These are phyloP conservation scores for Aleiodes leptofemur DNA, from an alignment of 2,888 invertebrate species.

Conservation along the genomic window DNA sequence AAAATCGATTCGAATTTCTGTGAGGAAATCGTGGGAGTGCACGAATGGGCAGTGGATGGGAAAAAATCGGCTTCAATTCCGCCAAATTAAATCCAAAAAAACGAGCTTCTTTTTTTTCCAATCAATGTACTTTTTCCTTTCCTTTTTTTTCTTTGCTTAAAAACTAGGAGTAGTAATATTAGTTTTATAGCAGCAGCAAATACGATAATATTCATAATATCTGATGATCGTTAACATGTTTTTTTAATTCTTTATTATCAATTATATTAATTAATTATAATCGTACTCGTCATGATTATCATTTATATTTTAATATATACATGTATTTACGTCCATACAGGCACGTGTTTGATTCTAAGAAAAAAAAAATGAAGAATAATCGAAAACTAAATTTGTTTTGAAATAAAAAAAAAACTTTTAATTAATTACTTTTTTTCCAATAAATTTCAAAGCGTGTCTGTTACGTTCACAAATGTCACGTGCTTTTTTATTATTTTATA, in stretches of 20 bases:
- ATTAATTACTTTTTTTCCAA: constrained; percentile 51
- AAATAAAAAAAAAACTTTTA: background rate
- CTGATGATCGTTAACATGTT: constrained; percentile 40
- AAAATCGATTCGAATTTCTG: constrained; percentile 44
- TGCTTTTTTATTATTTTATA: constrained; percentile 2
- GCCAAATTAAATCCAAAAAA: constrained; percentile 10
- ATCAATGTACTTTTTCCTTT: constrained; percentile 60
- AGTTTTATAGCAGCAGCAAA: constrained; percentile 62
- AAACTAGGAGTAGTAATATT: constrained; percentile 65
- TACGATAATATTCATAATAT: constrained; percentile 61
- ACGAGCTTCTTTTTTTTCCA: constrained; percentile 51
- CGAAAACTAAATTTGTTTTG: background rate
- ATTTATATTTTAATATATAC: constrained; percentile 60
- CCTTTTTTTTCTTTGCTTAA: constrained; percentile 57
- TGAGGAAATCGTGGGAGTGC: constrained; percentile 16
- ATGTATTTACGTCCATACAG: constrained; percentile 54
- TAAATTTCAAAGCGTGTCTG: constrained; percentile 55
- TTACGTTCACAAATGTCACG: constrained; percentile 29
- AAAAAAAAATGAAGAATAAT: constrained; percentile 5
- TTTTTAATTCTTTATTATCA: constrained; percentile 62
- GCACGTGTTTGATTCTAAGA: constrained; percentile 26
- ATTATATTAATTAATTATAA: constrained; percentile 67
- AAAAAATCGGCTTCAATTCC: constrained; percentile 23
- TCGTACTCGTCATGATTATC: constrained; percentile 63
- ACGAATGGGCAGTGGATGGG: constrained; percentile 36